A percentile compares a stretch with the other conserved stretches of the same genome.
Conservation (phyloP, 2,113 vertebrate genomes). For the Laticauda laticaudata region DNA sequence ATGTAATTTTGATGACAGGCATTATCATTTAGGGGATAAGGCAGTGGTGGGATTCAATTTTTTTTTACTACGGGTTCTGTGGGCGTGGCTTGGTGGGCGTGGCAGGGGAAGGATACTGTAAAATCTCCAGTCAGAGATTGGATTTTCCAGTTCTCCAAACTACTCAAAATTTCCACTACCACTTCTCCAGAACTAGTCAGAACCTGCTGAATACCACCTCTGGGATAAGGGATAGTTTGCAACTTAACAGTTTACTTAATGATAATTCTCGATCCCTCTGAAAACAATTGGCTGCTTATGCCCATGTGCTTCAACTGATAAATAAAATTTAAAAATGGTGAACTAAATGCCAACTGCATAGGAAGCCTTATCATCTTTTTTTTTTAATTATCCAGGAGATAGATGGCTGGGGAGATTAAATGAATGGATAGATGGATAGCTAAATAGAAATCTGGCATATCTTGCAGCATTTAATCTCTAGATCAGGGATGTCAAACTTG, state of each 20-base stretch:
- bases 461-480: neutral
- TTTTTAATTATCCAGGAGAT: neutral
- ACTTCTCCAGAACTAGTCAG: no score
- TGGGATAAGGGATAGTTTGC: neutral
- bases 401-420: neutral
- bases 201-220: no score
- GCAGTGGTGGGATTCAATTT: no score
- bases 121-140: no score
- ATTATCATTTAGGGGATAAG: neutral
- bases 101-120: no score
- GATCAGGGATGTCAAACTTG: no score
- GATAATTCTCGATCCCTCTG: neutral
- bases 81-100: no score
- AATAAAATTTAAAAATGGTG: neutral
- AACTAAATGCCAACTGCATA: conserved; percentile 30
- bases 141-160: no score
- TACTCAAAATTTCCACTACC: no score
- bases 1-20: neutral
- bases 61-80: no score
- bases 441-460: neutral
- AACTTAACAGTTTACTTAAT: neutral
- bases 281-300: conserved; percentile 15
- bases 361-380: conserved; percentile 23
- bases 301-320: conserved; percentile 23
- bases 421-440: neutral